Evolutionary conservation across 2,113 vertebrate genomes (phyloP).

Genomic region (Syngnathus floridae): DNA sequence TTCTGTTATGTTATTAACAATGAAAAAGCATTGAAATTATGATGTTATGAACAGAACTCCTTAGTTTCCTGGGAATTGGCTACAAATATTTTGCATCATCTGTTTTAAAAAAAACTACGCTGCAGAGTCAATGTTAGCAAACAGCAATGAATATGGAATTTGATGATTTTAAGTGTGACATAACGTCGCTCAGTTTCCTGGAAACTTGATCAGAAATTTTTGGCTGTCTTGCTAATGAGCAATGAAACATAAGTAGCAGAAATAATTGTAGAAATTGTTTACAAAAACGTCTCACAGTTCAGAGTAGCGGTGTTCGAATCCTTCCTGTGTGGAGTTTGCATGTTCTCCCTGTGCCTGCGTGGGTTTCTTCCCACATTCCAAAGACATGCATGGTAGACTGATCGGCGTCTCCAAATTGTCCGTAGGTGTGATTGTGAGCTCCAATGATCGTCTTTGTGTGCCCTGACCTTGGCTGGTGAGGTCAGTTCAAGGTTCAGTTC

Average conservation of each 20-base stretch:
- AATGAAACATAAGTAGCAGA: background rate
- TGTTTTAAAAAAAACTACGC: background rate
- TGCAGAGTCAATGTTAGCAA: background rate
- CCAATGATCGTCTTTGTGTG: too few relatives aligned
- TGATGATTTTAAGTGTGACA: background rate
- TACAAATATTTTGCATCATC: background rate
- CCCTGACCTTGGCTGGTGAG: too few relatives aligned
- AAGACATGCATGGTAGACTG: too few relatives aligned
- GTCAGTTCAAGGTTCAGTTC: too few relatives aligned
- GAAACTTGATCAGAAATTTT: background rate
- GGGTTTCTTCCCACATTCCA: background rate
- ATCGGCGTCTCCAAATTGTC: too few relatives aligned
- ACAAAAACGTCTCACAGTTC: background rate
- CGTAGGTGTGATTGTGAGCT: too few relatives aligned
- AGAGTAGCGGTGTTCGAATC: too few relatives aligned
- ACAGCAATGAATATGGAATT: background rate
- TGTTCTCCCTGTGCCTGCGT: too few relatives aligned
- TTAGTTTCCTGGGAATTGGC: background rate
- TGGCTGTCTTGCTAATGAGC: background rate
- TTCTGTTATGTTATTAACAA: too few relatives aligned
- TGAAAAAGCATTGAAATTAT: too few relatives aligned
- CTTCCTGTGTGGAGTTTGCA: too few relatives aligned
- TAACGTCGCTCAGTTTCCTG: background rate
- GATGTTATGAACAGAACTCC: background rate
- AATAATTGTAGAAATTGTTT: background rate